A percentile compares a stretch with the other conserved stretches of the same genome.
phyloP scores from a whole-genome alignment of 1,140 invertebrate genomes.

The Calosoma granatense region DNA sequence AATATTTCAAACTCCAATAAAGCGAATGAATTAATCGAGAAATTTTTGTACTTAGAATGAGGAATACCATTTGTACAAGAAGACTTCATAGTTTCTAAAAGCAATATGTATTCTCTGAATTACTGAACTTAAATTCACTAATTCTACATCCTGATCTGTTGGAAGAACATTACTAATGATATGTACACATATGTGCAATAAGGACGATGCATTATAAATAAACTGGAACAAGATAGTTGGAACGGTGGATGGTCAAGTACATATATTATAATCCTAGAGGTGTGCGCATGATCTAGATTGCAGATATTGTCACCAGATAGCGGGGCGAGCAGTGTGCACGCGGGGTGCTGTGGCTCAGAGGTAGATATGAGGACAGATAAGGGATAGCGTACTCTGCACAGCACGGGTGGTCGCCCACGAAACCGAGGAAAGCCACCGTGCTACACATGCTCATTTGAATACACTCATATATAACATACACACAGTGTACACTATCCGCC shows the following conservation, averaged over 20 bases:
- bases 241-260: background rate
- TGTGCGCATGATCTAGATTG: conserved; percentile 35
- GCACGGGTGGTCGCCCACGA: conserved; percentile 29
- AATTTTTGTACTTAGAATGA: too few relatives aligned
- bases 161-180: too few relatives aligned
- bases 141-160: too few relatives aligned
- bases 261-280: conserved; percentile 29
- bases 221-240: conserved; percentile 1
- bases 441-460: conserved; percentile 33
- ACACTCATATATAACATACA: conserved; percentile 23
- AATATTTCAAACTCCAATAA: too few relatives aligned
- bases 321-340: conserved; percentile 21
- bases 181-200: too few relatives aligned
- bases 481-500: background rate
- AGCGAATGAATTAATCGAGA: too few relatives aligned
- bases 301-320: conserved; percentile 37
- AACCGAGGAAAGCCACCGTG: too few relatives aligned
- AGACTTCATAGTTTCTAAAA: too few relatives aligned
- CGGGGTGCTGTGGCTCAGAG: conserved; percentile 21
- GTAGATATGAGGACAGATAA: conserved; percentile 12
- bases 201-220: too few relatives aligned
- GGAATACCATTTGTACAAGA: too few relatives aligned
- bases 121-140: too few relatives aligned
- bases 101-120: too few relatives aligned
- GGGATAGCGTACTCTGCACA: conserved; percentile 27